phyloP scores from a whole-genome alignment of 2,113 vertebrate genomes.

The Sisor rabdophorus region DNA sequence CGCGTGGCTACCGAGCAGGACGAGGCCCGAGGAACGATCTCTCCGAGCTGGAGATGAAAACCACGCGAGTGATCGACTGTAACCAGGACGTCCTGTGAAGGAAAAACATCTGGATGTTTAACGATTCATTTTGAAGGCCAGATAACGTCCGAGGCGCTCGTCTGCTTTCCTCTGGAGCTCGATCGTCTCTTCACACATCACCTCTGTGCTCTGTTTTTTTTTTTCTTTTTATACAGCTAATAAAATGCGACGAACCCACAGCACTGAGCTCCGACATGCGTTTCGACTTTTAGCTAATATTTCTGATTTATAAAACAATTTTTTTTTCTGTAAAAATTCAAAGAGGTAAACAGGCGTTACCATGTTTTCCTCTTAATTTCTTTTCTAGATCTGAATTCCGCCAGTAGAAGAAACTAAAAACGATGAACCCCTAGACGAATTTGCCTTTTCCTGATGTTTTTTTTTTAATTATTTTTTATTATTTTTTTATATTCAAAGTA shows the following conservation, averaged over 20 bases:
- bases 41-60: not conserved
- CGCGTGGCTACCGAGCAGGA: conserved; percentile 16
- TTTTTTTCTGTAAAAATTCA: too few species aligned
- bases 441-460: not conserved
- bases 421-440: not conserved
- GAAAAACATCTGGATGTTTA: not conserved
- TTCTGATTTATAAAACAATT: not conserved
- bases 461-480: not conserved
- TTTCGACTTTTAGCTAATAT: not conserved
- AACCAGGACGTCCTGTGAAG: not conserved
- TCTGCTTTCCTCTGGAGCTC: not conserved
- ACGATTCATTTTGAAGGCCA: not conserved
- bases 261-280: too few species aligned
- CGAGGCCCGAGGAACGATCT: not conserved
- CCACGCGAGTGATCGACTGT: not conserved
- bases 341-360: too few species aligned
- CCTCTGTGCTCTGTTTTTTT: not conserved
- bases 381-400: too few species aligned
- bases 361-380: too few species aligned
- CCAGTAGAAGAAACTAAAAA: not conserved
- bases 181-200: not conserved
- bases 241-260: too few species aligned
- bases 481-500: not conserved
- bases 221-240: too few species aligned
- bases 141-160: not conserved